Base-by-base conservation (phyloP, 2,888 invertebrate genomes). In the Phoenoteleia sp. region DNA sequence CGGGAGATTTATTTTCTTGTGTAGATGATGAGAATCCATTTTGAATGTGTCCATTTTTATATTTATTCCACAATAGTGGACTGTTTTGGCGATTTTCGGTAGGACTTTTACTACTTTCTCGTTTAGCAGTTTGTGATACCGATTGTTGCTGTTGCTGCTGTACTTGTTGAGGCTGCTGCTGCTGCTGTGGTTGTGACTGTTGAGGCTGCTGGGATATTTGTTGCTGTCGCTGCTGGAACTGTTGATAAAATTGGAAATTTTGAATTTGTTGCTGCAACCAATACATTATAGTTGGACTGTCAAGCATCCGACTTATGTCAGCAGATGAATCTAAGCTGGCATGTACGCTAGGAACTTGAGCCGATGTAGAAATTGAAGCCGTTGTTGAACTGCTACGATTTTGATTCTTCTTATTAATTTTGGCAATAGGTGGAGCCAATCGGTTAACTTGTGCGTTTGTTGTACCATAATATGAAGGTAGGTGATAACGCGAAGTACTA, bases 1-100 rank as follows among this genome's bases (percentile, higher is more conserved):
- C 92, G 39, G 91, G 91, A 29, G 91, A 92, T 39, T 89, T 81
- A 27, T 42, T 19, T 2, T 85, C 64, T 17, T 60, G 54, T 0
- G 49, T n/a, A 17, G 67, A 39, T 2, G 72, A 39, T 2, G 19
- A n/a, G 7, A 64, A 49, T 0, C 81, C 74, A 9, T 81, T 81
- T 7, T 54, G 45, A 0, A 80, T 23, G 11, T 56, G 25, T 0
- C 74, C 74, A 9, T 79, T 92, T 87, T 90, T 91, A 84, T 49
- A 81, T 7, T 29, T 67, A 33, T 74, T 67, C 74, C 81, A 81
- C 25, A 72, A 27, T 4, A 75, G 42, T 87, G 81, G 76, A 90
- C 77, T 67, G 69, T 42, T 49, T 33, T 19, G 80, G n/a, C 66
- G 69, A n/a, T 27, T 87, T 93, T 94, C 87, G 89, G 90, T 56